phyloP scores from a whole-genome alignment of 1,140 invertebrate genomes.

The Bactericera cockerelli region DNA sequence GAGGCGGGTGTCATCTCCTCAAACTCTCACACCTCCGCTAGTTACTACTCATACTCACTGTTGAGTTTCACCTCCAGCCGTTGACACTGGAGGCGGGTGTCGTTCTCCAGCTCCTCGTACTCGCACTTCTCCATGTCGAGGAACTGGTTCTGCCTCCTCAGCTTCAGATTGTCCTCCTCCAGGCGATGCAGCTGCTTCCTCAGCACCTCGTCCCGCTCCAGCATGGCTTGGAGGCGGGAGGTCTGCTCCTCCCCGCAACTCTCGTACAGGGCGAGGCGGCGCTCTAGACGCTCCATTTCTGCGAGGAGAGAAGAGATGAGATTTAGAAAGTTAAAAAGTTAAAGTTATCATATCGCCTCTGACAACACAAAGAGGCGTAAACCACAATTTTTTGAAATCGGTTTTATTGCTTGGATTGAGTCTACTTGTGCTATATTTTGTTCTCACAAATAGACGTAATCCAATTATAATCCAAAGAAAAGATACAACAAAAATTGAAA shows the following conservation, averaged over 20 bases:
- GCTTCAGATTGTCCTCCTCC: constrained; percentile 22
- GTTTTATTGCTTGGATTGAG: too few relatives aligned
- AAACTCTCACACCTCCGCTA: too few relatives aligned
- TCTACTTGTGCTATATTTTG: too few relatives aligned
- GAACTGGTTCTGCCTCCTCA: constrained; percentile 26
- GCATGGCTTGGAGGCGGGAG: constrained; percentile 14
- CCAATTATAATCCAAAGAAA: too few relatives aligned
- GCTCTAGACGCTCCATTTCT: constrained; percentile 15
- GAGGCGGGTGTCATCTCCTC: too few relatives aligned
- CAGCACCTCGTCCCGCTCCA: constrained; percentile 20
- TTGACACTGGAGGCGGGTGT: constrained; percentile 30
- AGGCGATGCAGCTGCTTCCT: constrained; percentile 24
- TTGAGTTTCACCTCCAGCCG: constrained; percentile 13
- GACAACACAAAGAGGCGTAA: too few relatives aligned
- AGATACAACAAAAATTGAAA: too few relatives aligned
- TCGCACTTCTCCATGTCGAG: constrained; percentile 31
- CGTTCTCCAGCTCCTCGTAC: constrained; percentile 33
- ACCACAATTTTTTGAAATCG: too few relatives aligned
- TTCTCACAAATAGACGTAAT: too few relatives aligned
- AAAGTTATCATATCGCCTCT: too few relatives aligned
- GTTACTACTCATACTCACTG: constrained; percentile 29
- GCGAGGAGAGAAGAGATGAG: too few relatives aligned
- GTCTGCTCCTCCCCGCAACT: constrained; percentile 18
- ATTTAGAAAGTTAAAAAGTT: too few relatives aligned
- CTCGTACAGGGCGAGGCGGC: constrained; percentile 21